Base-by-base conservation (phyloP, 1,140 invertebrate species). In the Orussus abietinus region DNA sequence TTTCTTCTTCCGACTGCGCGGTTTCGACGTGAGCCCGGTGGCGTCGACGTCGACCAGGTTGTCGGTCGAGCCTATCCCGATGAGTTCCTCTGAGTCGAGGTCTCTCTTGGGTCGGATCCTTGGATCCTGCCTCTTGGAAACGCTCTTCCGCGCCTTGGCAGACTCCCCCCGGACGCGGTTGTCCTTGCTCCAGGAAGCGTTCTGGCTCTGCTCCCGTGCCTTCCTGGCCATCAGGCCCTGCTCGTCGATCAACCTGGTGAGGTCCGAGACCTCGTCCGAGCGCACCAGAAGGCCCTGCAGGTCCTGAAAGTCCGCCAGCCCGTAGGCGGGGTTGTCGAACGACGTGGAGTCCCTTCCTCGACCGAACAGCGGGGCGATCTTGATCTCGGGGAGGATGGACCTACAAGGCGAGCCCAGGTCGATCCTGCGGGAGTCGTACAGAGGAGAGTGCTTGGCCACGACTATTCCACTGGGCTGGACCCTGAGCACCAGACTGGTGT, bases 61-160 rank as follows among this genome's bases (percentile, higher is more conserved):
- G 32, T 77, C 78, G 22, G 71, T 79, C 0, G 76, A 74, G 1
- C 65, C 67, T 0, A 69, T 64, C 1, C 50, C 38, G 9, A 77
- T 71, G 0, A 77, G 20, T 5, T 61, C 55, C 11, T 66, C 57
- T 13, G 47, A 46, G 6, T 67, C 59, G n/a, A 55, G 19, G 3
- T 13, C 34, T 12, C 42, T 47, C 3, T 29, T 49, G 6, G 11
- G 4, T 39, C 33, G 3, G 25, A 36, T 28, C 39, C 30, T 19
- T 22, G 59, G 1, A 21, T 15, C 26, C 51, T 57, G 4, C 14
- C n/a, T 19, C 13, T 57, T 33, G 1, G 29, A 4, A 4, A 25
- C 5, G n/a, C 5, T n/a, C 11, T 37, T 45, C 10, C 33, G 18
- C 5, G 28, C 26, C 26, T 47, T 35, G 12, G 22, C 35, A 7